Evolutionary conservation across 1,140 invertebrate genomes (phyloP), one percentile per base, ranked within the genome.

Genomic region (Marisa cornuarietis): DNA sequence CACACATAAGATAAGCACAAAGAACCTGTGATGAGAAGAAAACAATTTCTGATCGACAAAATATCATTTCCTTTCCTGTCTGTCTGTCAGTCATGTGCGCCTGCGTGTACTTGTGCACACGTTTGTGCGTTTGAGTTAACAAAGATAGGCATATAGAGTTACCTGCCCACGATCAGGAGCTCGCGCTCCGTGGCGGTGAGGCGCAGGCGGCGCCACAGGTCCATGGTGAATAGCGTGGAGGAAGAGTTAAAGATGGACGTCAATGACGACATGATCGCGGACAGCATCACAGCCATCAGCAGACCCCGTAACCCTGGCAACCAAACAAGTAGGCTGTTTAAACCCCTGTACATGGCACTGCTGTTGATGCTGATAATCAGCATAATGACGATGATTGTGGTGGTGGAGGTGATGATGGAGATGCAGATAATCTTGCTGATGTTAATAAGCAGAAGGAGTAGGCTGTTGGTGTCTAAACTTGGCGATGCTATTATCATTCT

Each of bases 181-280:
- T 93, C 92, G 71, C 89, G 82, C 72, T 92, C 90, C 11, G 87
- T 88, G 5, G 92, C 90, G 42, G 87, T 86, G 24, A 85, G 87
- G 63, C 92, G 83, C 31, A 93, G 85, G 51, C 90, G 84, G 49
- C 90, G 87, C 91, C 91, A 93, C 31, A 93, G 90, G 85, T 93
- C 93, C 84, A 93, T 92, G 11, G 93, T 93, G 84, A 93, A 93
- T 52, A 93, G 90, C 0, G 92, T 93, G 72, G 92, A 92, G 54
- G 91, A 90, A 16, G 92, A 92, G 84, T 93, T 93, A 85, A 93
- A 93, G 71, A 93, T 92, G 16, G 92, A 93, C 18, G 92, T 93
- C 42, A 93, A 87, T 11, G 92, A 92, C 78, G 91, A 92, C 91
- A 93, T 93, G 52, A 93, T 90, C 76, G 93, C 92, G 0, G 93